Conservation (phyloP, 1,140 invertebrate species). For the Drosophila hydei region DNA sequence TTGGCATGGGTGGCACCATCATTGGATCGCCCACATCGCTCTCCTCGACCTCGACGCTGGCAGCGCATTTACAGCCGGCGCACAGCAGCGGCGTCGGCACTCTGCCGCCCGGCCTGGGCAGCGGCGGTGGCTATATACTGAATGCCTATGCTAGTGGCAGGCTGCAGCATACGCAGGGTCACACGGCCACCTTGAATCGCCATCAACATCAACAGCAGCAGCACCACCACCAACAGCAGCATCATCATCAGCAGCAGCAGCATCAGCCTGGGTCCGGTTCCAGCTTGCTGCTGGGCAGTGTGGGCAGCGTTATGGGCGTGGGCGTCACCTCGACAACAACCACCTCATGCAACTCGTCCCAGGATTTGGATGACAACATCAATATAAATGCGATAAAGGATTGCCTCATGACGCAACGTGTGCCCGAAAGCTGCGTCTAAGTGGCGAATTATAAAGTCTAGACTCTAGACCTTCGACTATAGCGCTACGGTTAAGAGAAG, state of each 20-base stretch:
- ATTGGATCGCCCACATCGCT: constrained; percentile 73
- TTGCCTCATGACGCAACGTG: constrained; percentile 82
- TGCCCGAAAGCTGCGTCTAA: constrained; percentile 83
- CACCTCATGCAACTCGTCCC: constrained; percentile 80
- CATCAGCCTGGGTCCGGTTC: constrained; percentile 65
- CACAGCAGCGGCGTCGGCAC: constrained; percentile 73
- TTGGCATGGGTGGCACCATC: constrained; percentile 58
- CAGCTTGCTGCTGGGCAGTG: constrained; percentile 67
- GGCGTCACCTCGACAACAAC: constrained; percentile 67
- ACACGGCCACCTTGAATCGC: constrained; percentile 63
- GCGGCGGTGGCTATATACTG: constrained; percentile 73
- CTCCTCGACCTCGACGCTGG: constrained; percentile 63
- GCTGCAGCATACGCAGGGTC: constrained; percentile 54
- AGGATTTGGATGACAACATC: constrained; percentile 81
- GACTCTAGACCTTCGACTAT: not conserved
- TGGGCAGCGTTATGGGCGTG: constrained; percentile 70
- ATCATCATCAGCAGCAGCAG: constrained; percentile 54
- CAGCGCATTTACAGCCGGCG: constrained; percentile 60
- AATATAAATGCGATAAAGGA: constrained; percentile 83
- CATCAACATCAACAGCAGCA: constrained; percentile 64
- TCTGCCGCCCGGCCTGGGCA: constrained; percentile 71
- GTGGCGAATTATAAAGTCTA: constrained; percentile 4
- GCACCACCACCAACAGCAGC: constrained; percentile 40
- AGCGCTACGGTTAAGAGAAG: not conserved
- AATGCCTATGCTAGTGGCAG: constrained; percentile 66